Base-by-base conservation (phyloP, 2,888 invertebrate genomes). In the Gastrophysa polygoni region DNA sequence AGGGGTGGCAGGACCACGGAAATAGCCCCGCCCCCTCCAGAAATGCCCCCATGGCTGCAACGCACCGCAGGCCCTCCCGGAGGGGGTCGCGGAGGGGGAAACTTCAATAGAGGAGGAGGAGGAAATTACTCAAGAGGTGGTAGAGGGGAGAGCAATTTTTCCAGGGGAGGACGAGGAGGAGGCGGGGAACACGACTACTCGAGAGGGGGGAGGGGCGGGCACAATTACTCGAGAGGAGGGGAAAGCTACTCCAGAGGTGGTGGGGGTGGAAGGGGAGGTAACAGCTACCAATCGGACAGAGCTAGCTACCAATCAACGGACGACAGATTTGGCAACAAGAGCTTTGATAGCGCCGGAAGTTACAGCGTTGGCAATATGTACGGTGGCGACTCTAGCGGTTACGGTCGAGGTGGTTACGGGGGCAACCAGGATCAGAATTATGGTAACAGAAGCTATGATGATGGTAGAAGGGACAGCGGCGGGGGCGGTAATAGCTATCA, bases 31-130 rank as follows among this genome's bases (percentile, higher is more conserved):
- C 98, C 98, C 0, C 95, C 96, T 0, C 96, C 96, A 0, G 98
- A 98, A 83, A 97, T 98, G 96, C 98, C 98, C 0, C 90, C 95
- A 0, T 98, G 97, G 94, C 89, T 91, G 75, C 92, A 94, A 75
- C 83, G 87, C 34, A 83, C 84, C 0, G 74, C 84, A 29, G 85
- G 84, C 29, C 82, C 85, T 8, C 75, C 78, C 29, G 80, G 80
- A 17, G 81, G 85, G 38, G 82, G 84, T 34, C 76, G 82, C 34
- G 82, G 83, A 47, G 78, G 84, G 62, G 77, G 84, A 69, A 75
- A 78, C 5, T 70, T 78, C 0, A 75, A 81, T 1, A 78, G 81
- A 1, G 72, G 78, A 11, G 76, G 79, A 14, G 73, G 78, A 16
- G 70, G 73, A 18, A 66, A 67, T 57, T 67, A 64, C 55, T 66